Conservation (phyloP, 2,888 invertebrate genomes). For the Sipunculus nudus region DNA sequence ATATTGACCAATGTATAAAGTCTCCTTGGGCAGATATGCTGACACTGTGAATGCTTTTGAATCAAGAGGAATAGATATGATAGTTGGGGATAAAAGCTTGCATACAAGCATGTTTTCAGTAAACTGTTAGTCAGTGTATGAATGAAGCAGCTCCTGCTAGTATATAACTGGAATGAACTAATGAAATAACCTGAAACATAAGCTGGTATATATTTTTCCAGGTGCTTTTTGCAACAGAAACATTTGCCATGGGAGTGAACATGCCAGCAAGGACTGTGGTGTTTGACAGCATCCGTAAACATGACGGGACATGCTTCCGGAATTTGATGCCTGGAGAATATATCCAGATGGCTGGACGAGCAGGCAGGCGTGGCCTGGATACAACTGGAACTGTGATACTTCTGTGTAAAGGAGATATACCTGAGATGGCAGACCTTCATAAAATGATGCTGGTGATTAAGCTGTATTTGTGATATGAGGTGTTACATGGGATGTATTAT, state of each 20-base stretch:
- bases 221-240: constrained; percentile 97
- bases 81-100: too few species aligned
- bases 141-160: too few species aligned
- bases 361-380: constrained; percentile 93
- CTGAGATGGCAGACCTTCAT: constrained; percentile 77
- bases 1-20: too few species aligned
- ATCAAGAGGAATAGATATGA: too few species aligned
- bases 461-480: too few species aligned
- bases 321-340: constrained; percentile 75
- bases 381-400: constrained; percentile 94
- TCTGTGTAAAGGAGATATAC: constrained; percentile 78
- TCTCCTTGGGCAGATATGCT: too few species aligned
- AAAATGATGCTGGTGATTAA: constrained; percentile 84
- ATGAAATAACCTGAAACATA: too few species aligned
- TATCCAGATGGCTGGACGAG: constrained; percentile 89
- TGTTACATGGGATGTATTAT: constrained; percentile 1
- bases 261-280: constrained; percentile 99
- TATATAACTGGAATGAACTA: too few species aligned
- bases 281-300: constrained; percentile 91
- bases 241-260: constrained; percentile 99
- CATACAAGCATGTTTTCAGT: too few species aligned
- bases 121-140: too few species aligned
- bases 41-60: too few species aligned
- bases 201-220: too few species aligned
- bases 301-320: constrained; percentile 84